Base-by-base conservation (phyloP, 92 coral and sea anemone species). In the Palythoa heliodiscus region DNA sequence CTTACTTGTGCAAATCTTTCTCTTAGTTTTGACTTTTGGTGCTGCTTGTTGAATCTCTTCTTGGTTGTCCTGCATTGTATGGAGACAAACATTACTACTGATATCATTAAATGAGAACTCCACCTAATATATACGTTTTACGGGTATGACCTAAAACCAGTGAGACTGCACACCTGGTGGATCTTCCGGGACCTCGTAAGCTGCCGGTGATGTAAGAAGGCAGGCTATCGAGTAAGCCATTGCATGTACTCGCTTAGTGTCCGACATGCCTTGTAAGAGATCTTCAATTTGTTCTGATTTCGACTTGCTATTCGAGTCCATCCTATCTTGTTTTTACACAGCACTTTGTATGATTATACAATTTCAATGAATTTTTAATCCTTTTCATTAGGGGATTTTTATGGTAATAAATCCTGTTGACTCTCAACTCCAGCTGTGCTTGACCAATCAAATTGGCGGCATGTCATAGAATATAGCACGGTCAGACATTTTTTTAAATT, bases 361-460 rank as follows among this genome's bases (percentile, higher is more conserved):
- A 29, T 29, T 0, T 29, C 35, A 20, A 52, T 19, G 12, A 64
- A 22, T 16, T 11, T 47, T 13, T 2, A 12, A 22, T n/a, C 47
- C 52, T n/a, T 75, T 57, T 75, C 66, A 39, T 25, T 35, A 14
- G 40, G 64, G 66, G 38, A 52, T 52, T 53, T 5, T 40, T 43
- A 70, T 50, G 50, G 24, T 47, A 64, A 40, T 57, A 23, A 22
- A 10, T 80, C n/a, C n/a, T n/a, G 70, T 80, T 24, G 38, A 58
- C 58, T 63, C 61, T 38, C 53, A 64, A 20, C 37, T 38, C 38
- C 75, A 80, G 84, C 84, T 80, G 84, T 24, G 63, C 43, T 16
- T 23, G 15, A 66, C 74, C 73, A 80, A 66, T 80, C 84, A 80
- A 20, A 37, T 80, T 0, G 84, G 84, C 61, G 84, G 84, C 73